A percentile compares a stretch with the other conserved stretches of the same genome.
Evolutionary conservation across 2,888 invertebrate species (phyloP).

Genomic region (Idaea biselata): DNA sequence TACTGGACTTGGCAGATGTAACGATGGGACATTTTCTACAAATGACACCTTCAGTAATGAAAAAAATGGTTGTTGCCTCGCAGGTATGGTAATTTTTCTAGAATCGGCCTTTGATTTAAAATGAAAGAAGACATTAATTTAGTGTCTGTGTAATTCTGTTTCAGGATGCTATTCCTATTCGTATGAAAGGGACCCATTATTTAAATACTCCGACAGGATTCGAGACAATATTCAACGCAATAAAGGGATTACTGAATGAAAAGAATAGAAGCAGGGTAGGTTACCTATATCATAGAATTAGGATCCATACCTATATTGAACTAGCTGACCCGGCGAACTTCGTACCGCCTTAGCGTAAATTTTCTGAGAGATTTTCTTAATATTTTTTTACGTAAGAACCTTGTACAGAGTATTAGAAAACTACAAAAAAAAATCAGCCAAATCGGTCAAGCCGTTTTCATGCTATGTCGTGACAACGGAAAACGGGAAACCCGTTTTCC

Average conservation of each 20-base stretch:
- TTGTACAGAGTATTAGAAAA: too few relatives aligned
- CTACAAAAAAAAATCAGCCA: too few relatives aligned
- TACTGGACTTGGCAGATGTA: constrained; percentile 71
- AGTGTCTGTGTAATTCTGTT: neutral
- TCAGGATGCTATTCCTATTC: constrained; percentile 80
- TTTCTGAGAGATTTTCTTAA: too few relatives aligned
- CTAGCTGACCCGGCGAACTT: too few relatives aligned
- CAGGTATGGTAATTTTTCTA: constrained; percentile 36
- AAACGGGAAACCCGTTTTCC: too few relatives aligned
- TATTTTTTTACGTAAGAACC: too few relatives aligned
- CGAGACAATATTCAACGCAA: constrained; percentile 75
- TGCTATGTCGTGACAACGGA: too few relatives aligned
- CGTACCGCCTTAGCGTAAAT: too few relatives aligned
- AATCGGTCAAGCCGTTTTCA: too few relatives aligned
- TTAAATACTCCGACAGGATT: constrained; percentile 79
- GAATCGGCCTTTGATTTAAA: too few relatives aligned
- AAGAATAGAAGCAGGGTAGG: constrained; percentile 80
- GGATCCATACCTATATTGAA: too few relatives aligned
- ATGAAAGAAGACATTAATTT: neutral
- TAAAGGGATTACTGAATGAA: constrained; percentile 78
- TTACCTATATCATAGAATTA: too few relatives aligned
- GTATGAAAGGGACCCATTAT: constrained; percentile 81
- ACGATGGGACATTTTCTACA: constrained; percentile 64
- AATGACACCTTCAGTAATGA: constrained; percentile 64
- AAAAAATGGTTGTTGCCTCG: constrained; percentile 54